Evolutionary conservation across 1,140 invertebrate species (phyloP), one percentile per base, ranked within the genome.

Genomic region (Carposina sasakii): DNA sequence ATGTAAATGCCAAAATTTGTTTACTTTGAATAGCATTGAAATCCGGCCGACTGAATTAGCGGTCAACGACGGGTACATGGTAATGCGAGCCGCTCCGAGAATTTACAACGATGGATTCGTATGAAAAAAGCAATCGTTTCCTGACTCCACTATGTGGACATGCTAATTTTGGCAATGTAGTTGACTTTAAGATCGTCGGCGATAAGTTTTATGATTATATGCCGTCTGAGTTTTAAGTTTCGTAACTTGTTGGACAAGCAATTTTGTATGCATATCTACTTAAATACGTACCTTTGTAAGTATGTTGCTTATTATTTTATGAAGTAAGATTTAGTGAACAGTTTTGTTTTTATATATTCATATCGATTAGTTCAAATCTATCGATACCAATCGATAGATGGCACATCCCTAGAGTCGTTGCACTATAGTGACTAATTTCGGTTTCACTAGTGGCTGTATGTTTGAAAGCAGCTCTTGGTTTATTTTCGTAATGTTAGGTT

Each of bases 401-500:
- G 3, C 5, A 17, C 59, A 61, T 57, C 66, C 39, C 69, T 57
- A 60, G 50, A 62, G 63, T 63, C 62, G 62, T 65, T 67, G 68
- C 64, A 65, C 65, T 58, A 68, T 50, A 60, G 68, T 68, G 71
- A 68, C 67, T 66, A 67, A 65, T 62, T 70, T 72, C 60, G 54
- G 60, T 68, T 50, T 50, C 67, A 75, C 61, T 71, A 63, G 54
- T 52, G 65, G 60, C 63, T 60, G 64, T 45, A n/a, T n/a, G n/a
- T 60, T 57, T 54, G 52, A 41, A 58, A 60, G 44, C 46, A 26
- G 13, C 13, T 61, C 50, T 48, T 69, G 63, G 65, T 71, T 76
- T 76, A 76, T 76, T 76, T 76, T 76, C 60, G 70, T 69, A 70
- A 76, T 67, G 60, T 71, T 69, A 71, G 63, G 59, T 56, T 64